These are phyloP conservation scores for Orthosia incerta DNA, from an alignment of 2,888 invertebrate species.

Conservation along the genomic window DNA sequence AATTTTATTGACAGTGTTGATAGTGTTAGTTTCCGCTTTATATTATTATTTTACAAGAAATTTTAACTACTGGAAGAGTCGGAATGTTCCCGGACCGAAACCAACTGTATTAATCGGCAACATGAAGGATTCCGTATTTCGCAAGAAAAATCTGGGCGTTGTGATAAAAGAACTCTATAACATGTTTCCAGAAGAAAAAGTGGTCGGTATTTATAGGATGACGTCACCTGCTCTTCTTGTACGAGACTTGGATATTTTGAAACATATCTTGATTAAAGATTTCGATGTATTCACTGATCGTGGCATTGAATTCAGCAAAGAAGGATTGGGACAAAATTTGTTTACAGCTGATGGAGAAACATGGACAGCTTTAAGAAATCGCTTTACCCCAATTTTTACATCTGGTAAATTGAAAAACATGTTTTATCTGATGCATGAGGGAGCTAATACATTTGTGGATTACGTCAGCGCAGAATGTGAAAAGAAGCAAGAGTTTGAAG, in stretches of 20 bases:
- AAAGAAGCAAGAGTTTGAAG: slow-evolving; percentile 65
- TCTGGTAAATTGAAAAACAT: slow-evolving; percentile 80
- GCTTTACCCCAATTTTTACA: slow-evolving; percentile 78
- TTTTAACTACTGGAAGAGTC: slow-evolving; percentile 75
- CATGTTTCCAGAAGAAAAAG: slow-evolving; percentile 75
- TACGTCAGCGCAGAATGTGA: slow-evolving; percentile 58
- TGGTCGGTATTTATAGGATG: slow-evolving; percentile 78
- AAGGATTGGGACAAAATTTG: neutral
- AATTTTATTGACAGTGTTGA: slow-evolving; percentile 64
- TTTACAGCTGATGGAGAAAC: neutral
- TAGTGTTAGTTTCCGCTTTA: slow-evolving; percentile 38
- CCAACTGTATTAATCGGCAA: slow-evolving; percentile 74
- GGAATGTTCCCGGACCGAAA: slow-evolving; percentile 70
- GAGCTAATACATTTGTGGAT: slow-evolving; percentile 70
- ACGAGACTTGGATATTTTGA: slow-evolving; percentile 77
- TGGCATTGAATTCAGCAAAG: neutral
- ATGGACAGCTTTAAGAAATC: slow-evolving; percentile 13
- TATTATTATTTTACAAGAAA: slow-evolving; percentile 74
- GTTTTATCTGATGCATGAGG: slow-evolving; percentile 73
- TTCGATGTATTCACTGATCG: slow-evolving; percentile 45
- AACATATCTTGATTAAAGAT: slow-evolving; percentile 78
- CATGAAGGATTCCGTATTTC: slow-evolving; percentile 65
- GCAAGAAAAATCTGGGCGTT: slow-evolving; percentile 61
- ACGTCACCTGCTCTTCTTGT: slow-evolving; percentile 74
- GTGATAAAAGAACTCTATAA: slow-evolving; percentile 72